Base-by-base conservation (phyloP, 2,888 invertebrate species). In the Callyntrura guangdongensis region DNA sequence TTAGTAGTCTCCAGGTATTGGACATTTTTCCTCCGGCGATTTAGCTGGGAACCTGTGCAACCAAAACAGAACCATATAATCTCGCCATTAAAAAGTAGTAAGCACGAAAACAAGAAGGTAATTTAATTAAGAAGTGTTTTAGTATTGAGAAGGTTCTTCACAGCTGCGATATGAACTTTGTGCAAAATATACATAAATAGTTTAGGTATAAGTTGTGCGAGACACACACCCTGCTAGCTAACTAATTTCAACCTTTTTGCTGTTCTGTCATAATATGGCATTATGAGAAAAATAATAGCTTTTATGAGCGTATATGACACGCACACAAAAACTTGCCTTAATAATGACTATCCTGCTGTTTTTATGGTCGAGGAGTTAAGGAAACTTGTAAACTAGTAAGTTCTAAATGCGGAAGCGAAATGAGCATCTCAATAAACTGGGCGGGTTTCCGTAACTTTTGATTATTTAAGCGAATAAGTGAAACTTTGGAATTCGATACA, bases 111-210 rank as follows among this genome's bases (percentile, higher is more conserved):
- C 45, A 20, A 69, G 25, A 56, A 77, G 77, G 53, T 25, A 11
- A 77, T 53, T 77, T 77, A 77, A 77, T 77, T 77, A 77, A 77
- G 77, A 77, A 77, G 53, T 77, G 77, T 25, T 77, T 77, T 77
- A 12, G 14, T 69, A 69, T 69, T 36, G 45, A n/a, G 45, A 27
- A 67, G 4, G 69, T 8, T 17, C 11, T 5, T 14, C 17, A 36
- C 45, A 69, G 14, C 6, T n/a, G 14, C n/a, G 17, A n/a, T 67
- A n/a, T 36, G 36, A 36, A 6, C 36, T 36, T 36, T 36, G 36
- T 36, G 6, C 36, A 36, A 2, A 36, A 36, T 36, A 14, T 12
- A 25, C 20, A 20, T 74, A 74, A 36, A 20, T 22, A 74, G 36
- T n/a, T 27, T 36, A 5, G 6, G 14, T 27, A 67, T 25, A 67